A percentile compares a stretch with the other conserved stretches of the same genome.
Conservation (phyloP, 2,113 vertebrate genomes). For the Phalacrocorax pelagicus region DNA sequence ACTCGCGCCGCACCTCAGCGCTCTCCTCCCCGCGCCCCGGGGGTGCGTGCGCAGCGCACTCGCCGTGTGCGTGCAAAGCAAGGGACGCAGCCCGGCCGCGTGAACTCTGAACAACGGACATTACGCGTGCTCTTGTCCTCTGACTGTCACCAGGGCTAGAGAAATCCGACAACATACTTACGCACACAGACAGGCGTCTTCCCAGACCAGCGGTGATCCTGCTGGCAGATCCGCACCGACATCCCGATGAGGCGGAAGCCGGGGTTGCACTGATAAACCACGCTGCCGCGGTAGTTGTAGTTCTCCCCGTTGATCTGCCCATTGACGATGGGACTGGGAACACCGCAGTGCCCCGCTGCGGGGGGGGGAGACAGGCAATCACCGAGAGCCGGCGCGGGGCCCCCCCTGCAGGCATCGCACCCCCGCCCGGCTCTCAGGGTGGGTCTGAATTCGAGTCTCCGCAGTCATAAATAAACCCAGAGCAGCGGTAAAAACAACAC, state of each 20-base stretch:
- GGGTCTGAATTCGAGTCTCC: fast-evolving
- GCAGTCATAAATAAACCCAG: not conserved
- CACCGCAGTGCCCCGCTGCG: conserved; percentile 91
- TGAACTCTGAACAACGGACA: fast-evolving
- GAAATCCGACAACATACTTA: conserved; percentile 78
- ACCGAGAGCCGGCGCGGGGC: fast-evolving
- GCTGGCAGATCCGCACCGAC: conserved; percentile 96
- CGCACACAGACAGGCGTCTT: conserved; percentile 94
- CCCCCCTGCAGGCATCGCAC: fast-evolving
- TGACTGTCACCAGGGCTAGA: not conserved
- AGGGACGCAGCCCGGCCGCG: fast-evolving
- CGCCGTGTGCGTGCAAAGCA: fast-evolving
- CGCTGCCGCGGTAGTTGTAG: conserved; percentile 94
- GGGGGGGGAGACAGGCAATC: not conserved
- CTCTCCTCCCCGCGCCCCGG: fast-evolving
- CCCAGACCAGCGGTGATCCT: conserved; percentile 96
- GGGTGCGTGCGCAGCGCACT: fast-evolving
- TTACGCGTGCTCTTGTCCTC: not conserved
- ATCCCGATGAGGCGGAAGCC: conserved; percentile 96
- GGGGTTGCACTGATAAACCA: conserved; percentile 95
- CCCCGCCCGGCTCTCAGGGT: fast-evolving
- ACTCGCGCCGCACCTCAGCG: not conserved
- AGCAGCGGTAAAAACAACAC: not conserved
- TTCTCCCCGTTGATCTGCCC: conserved; percentile 96
- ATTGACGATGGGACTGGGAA: conserved; percentile 91